These are phyloP conservation scores for Phrixothrix hirtus DNA, from an alignment of 2,888 invertebrate genomes.

Conservation along the genomic window DNA sequence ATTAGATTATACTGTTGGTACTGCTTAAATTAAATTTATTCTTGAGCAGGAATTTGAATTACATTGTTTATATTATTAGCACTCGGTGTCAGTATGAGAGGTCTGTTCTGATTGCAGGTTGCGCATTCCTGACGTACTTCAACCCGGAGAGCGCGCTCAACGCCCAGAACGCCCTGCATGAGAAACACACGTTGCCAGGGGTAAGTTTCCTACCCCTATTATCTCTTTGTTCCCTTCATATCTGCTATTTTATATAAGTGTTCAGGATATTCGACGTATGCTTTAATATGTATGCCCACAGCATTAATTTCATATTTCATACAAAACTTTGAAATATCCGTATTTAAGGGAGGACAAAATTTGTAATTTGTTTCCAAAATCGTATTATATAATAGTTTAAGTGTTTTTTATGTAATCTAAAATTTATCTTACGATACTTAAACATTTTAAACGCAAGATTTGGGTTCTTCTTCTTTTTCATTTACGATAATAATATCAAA, in stretches of 20 bases:
- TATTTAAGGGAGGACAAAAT: too few relatives aligned
- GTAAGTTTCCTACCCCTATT: conserved; percentile 66
- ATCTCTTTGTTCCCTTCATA: conserved; percentile 21
- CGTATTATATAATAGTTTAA: too few relatives aligned
- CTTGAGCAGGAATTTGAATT: conserved; percentile 30
- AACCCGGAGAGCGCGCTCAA: conserved; percentile 92
- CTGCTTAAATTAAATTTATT: conserved; percentile 36
- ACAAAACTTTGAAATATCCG: too few relatives aligned
- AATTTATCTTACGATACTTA: too few relatives aligned
- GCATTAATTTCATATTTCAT: too few relatives aligned
- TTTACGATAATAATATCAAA: too few relatives aligned
- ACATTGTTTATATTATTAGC: conserved; percentile 36
- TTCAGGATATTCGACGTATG: conserved; percentile 1
- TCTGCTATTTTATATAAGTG: conserved; percentile 11
- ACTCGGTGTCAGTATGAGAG: conserved; percentile 30
- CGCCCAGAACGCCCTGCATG: conserved; percentile 93
- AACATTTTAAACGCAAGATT: too few relatives aligned
- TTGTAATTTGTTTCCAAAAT: too few relatives aligned
- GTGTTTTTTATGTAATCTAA: too few relatives aligned
- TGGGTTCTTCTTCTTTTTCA: too few relatives aligned
- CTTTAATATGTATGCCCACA: conserved; percentile 2
- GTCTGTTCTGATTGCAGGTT: conserved; percentile 71
- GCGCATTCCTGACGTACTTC: conserved; percentile 98
- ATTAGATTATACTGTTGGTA: conserved; percentile 33
- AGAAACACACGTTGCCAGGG: conserved; percentile 98